phyloP scores from a whole-genome alignment of 2,797 vertebrate species.

The Tapirus indicus region DNA sequence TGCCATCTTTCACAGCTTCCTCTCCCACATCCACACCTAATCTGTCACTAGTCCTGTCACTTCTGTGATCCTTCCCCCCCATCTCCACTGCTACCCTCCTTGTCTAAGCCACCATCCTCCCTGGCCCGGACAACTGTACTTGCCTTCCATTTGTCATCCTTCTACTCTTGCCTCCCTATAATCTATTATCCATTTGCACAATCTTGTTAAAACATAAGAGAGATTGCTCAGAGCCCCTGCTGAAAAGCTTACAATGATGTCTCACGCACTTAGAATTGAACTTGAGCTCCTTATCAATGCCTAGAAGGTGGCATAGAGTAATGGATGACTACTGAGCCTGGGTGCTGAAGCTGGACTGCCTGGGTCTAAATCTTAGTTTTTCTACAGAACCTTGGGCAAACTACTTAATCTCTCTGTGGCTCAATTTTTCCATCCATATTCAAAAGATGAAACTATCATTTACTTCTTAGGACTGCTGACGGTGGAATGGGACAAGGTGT shows the following conservation, averaged over 20 bases:
- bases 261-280: neutral
- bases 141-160: neutral
- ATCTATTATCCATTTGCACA: neutral
- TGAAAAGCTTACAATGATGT: neutral
- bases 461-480: neutral
- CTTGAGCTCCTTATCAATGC: neutral
- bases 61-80: neutral
- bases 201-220: neutral
- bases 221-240: neutral
- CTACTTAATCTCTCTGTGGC: neutral
- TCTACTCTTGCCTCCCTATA: neutral
- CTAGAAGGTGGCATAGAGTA: neutral
- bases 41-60: neutral
- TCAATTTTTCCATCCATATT: neutral
- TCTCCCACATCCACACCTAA: neutral
- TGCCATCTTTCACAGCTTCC: neutral
- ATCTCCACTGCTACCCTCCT: neutral
- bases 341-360: neutral
- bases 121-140: neutral
- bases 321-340: neutral
- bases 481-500: accelerated
- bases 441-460: neutral
- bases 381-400: neutral
- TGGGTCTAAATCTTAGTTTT: neutral
- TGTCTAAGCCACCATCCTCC: neutral